Base-by-base conservation (phyloP, 2,797 vertebrate genomes). In the Anableps anableps region DNA sequence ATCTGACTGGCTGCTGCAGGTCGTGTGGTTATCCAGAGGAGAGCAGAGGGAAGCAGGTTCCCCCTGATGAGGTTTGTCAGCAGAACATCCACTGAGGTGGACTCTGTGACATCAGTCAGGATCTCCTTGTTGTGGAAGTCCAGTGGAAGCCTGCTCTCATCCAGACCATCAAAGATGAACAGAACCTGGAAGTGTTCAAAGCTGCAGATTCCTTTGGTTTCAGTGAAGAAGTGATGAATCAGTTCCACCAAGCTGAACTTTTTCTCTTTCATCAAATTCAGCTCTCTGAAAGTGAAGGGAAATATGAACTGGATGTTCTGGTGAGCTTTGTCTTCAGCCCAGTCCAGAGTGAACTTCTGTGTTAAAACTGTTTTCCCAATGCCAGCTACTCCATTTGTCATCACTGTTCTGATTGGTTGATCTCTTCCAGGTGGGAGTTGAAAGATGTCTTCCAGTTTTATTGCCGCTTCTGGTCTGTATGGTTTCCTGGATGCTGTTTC, bases 1-100 rank as follows among this genome's bases (percentile, higher is more conserved):
- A 60, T 60, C 58, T 60, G 58, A 60, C 6, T 60, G 70, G 70
- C 26, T 45, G 41, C 70, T 47, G 43, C 41, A n/a, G 26, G 70
- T 43, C 70, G n/a, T 47, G 70, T 34, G 58, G 58, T 60, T 60
- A 72, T 72, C 70, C 70, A 72, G 70, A 72, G n/a, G 70, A 14
- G 70, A 47, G 70, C 70, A 29, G 70, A 72, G 6, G 70, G 70
- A 72, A 72, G 14, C 62, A 64, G 62, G 5, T 64, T 64, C 60
- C 60, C 60, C 21, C 66, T 70, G 66, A 70, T 43, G 21, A 71
- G 68, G 68, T 71, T 71, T 29, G 26, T 71, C 41, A 71, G 41
- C 68, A 71, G 41, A 45, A 71, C 68, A 58, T 58, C 55, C 55
- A 58, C 4, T 58, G 55, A 58, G 55, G 26, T 58, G 26, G 55